Evolutionary conservation across 2,797 vertebrate genomes (phyloP), one percentile per base, ranked within the genome.

Genomic region (Hapalemur alaotrensis): DNA sequence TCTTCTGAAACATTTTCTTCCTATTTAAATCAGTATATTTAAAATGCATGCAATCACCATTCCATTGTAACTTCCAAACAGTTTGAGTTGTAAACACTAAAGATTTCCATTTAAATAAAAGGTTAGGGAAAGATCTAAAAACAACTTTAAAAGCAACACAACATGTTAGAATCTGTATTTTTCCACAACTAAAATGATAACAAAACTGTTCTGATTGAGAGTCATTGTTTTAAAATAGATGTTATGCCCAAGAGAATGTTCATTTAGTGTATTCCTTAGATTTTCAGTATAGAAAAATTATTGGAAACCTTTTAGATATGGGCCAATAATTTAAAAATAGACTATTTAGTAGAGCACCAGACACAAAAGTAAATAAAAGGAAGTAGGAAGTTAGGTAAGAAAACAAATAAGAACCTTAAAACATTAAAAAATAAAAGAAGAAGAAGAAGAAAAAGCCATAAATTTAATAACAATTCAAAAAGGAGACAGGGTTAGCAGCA

Each of bases 31-130:
- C 41, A 81, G 67, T 81, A 59, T 72, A 83, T 46, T 94, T 96
- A 84, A 97, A 91, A 91, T 91, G 35, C 9, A 54, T 54, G 6
- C 28, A 85, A 54, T 95, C 63, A 87, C 2, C n/a, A 80, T 67
- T 87, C 69, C 41, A 63, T 65, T 83, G 30, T 82, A 69, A 95
- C 11, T 89, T 89, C 20, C 30, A 97, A 89, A 43, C 43, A 43
- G 7, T 38, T 38, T 83, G 43, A 91, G 11, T 61, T 94, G 2
- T 52, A 87, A 87, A 83, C 30, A 28, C 17, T 70, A 18, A 89
- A 82, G 43, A 95, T 73, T 89, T 61, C 3, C 13, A 32, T 82
- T 82, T 84, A 86, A 96, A 63, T 73, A 92, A 91, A 95, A 89
- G 28, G 11, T 78, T 76, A 88, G 7, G 59, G n/a, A 69, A 67